A percentile compares a stretch with the other conserved stretches of the same genome.
phyloP scores from a whole-genome alignment of 1,140 invertebrate genomes.

The Sesamia nonagrioides region DNA sequence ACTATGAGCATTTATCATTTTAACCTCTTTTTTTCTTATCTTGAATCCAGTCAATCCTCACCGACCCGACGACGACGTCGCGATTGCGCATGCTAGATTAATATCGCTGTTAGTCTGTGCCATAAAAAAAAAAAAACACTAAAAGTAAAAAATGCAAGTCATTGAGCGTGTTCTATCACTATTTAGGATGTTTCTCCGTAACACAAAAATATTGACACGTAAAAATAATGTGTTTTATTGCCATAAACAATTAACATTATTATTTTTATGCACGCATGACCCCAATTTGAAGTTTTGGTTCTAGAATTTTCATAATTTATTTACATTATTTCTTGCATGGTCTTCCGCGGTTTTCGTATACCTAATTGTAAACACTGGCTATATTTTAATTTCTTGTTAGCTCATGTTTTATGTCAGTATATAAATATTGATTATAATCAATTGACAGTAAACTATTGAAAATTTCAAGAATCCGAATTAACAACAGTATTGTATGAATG shows the following conservation, averaged over 20 bases:
- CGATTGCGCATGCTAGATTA: no score
- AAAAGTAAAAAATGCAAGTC: neutral
- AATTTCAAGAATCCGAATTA: neutral
- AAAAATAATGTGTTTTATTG: constrained; percentile 19
- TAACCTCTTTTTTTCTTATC: no score
- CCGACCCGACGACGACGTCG: no score
- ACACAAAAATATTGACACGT: constrained; percentile 31
- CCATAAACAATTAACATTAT: no score
- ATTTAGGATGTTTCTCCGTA: constrained; percentile 31
- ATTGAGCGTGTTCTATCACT: constrained; percentile 17
- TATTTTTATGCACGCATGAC: constrained; percentile 15
- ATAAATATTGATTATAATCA: constrained; percentile 3
- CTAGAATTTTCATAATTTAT: neutral
- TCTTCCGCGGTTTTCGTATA: constrained; percentile 8
- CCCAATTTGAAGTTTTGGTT: neutral
- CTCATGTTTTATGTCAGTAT: constrained; percentile 8
- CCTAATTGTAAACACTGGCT: neutral
- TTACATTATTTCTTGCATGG: constrained; percentile 1
- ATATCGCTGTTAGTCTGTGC: no score
- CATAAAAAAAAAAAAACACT: neutral
- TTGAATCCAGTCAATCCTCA: no score
- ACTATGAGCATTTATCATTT: no score
- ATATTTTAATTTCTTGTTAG: constrained; percentile 2
- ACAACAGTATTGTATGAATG: no score
- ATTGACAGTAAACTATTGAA: constrained; percentile 5